phyloP scores from a whole-genome alignment of 2,113 vertebrate genomes.

The Carassius gibelio region DNA sequence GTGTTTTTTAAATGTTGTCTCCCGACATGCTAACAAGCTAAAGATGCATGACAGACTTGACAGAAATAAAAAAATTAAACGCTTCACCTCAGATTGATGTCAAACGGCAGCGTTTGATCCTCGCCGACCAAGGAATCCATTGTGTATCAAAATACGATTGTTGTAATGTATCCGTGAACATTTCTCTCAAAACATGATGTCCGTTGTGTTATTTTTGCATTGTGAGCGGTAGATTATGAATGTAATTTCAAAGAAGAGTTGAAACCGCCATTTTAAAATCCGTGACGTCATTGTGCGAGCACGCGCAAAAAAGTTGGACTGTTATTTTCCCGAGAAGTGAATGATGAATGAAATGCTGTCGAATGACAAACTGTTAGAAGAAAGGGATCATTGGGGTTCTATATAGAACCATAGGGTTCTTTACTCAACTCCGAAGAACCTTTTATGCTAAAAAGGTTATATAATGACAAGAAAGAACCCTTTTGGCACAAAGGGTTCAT shows the following conservation, averaged over 20 bases:
- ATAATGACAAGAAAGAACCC: too few relatives aligned
- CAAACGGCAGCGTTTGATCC: constrained; percentile 81
- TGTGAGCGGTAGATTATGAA: constrained; percentile 57
- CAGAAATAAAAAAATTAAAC: constrained; percentile 22
- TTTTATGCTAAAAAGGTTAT: too few relatives aligned
- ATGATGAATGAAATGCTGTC: too few relatives aligned
- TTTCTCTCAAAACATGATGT: constrained; percentile 39
- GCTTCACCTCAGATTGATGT: constrained; percentile 82
- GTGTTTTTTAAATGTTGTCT: neutral
- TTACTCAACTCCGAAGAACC: too few relatives aligned
- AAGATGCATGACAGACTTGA: neutral
- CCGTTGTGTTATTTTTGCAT: constrained; percentile 26
- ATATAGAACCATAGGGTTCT: too few relatives aligned
- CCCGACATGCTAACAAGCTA: constrained; percentile 26
- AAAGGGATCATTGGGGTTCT: too few relatives aligned
- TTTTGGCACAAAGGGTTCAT: too few relatives aligned
- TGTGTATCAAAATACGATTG: neutral
- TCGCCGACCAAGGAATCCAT: constrained; percentile 84
- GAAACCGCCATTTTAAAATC: constrained; percentile 76
- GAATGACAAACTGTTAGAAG: too few relatives aligned
- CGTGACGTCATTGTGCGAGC: constrained; percentile 50
- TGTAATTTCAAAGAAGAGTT: constrained; percentile 73
- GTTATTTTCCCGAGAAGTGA: neutral
- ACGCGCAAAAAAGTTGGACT: constrained; percentile 9
- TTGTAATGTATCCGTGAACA: constrained; percentile 42